A percentile compares a stretch with the other conserved stretches of the same genome.
phyloP scores from a whole-genome alignment of 2,113 vertebrate genomes.

The Junco hyemalis region DNA sequence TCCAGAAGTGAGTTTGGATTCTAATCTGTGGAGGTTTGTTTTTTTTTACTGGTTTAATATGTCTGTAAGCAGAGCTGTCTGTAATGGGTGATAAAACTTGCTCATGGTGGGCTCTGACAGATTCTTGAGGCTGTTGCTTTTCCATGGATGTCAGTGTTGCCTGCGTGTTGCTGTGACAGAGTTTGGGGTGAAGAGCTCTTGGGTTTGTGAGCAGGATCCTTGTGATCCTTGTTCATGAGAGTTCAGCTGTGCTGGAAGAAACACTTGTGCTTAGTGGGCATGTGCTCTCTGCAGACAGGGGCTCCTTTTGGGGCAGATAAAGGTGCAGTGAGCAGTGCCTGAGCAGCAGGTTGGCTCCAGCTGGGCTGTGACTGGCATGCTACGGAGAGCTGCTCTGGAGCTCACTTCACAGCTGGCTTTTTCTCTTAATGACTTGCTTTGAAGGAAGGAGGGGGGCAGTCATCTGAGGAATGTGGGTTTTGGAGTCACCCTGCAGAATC shows the following conservation, averaged over 20 bases:
- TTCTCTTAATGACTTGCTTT: neutral
- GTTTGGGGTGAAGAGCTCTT: neutral
- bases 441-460: neutral
- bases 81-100: neutral
- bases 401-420: slow-evolving; percentile 29
- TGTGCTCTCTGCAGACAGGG: slow-evolving; percentile 18
- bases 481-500: neutral
- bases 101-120: neutral
- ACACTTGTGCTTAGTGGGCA: slow-evolving; percentile 15
- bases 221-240: neutral
- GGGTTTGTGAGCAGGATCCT: neutral
- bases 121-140: neutral
- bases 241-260: neutral
- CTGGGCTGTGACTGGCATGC: slow-evolving; percentile 11
- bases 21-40: neutral
- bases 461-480: slow-evolving; percentile 8
- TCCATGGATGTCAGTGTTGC: neutral
- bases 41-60: neutral
- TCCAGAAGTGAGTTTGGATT: neutral
- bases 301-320: slow-evolving; percentile 48
- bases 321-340: slow-evolving; percentile 19
- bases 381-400: neutral
- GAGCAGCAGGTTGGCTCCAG: slow-evolving; percentile 47
- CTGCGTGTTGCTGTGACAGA: neutral
- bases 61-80: neutral